Evolutionary conservation across 2,888 invertebrate genomes (phyloP).

Genomic region (Eupelmus urozonus): DNA sequence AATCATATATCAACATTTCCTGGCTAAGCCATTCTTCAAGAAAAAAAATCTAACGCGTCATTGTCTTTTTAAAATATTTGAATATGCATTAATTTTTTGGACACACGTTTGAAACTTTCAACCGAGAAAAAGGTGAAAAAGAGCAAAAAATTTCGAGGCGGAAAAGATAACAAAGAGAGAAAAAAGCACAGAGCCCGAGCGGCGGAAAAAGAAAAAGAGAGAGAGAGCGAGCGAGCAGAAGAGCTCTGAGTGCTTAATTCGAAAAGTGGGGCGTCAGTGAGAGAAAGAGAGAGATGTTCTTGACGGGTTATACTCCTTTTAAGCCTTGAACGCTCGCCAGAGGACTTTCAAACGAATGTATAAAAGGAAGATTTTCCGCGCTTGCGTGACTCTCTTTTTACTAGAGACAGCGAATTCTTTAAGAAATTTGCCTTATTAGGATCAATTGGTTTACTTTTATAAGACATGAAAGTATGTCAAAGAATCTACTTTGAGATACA

Average conservation of each 20-base stretch:
- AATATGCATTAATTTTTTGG: slow-evolving; percentile 27
- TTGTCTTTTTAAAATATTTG: slow-evolving; percentile 27
- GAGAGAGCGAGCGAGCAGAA: slow-evolving; percentile 7
- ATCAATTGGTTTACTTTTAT: slow-evolving; percentile 19
- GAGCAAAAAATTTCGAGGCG: neutral
- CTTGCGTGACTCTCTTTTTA: neutral
- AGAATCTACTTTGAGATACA: too few species aligned
- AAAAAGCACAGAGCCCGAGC: neutral
- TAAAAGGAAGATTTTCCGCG: slow-evolving; percentile 30
- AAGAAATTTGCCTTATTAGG: slow-evolving; percentile 23
- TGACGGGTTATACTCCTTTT: slow-evolving; percentile 41
- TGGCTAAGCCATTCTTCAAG: too few species aligned
- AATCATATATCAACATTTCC: too few species aligned
- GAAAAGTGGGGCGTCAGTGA: slow-evolving; percentile 40
- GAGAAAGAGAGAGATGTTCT: slow-evolving; percentile 48
- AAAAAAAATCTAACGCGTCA: too few species aligned
- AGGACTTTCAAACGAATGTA: slow-evolving; percentile 17
- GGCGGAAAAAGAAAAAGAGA: neutral
- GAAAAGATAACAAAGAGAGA: neutral
- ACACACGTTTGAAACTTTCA: neutral
- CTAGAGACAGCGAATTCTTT: neutral
- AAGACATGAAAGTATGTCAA: neutral
- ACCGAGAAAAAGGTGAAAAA: neutral
- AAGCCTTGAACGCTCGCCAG: slow-evolving; percentile 35
- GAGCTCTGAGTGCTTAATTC: slow-evolving; percentile 46